A percentile compares a stretch with the other conserved stretches of the same genome.
Evolutionary conservation across 2,888 invertebrate species (phyloP).

Genomic region (Sinelater perroti): DNA sequence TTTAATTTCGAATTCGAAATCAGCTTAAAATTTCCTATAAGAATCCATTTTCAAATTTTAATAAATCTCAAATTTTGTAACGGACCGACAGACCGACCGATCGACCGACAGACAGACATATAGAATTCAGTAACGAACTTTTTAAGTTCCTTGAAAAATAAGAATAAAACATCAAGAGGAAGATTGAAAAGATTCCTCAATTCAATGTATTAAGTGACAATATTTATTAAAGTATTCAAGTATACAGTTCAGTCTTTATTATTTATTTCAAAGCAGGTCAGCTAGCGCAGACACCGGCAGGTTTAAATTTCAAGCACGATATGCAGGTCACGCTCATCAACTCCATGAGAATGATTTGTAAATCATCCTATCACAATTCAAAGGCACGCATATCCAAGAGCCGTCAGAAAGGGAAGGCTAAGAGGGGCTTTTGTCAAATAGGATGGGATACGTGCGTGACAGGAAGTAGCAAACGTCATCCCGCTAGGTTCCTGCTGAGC

Average conservation of each 20-base stretch:
- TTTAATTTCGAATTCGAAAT: neutral
- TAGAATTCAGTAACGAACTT: no score
- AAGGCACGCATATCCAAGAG: slow-evolving; percentile 14
- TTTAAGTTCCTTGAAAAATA: no score
- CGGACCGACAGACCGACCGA: no score
- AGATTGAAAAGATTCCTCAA: neutral
- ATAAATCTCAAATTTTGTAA: no score
- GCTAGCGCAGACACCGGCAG: no score
- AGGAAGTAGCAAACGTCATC: slow-evolving; percentile 20
- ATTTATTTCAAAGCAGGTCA: no score
- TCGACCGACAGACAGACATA: no score
- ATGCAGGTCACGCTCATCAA: slow-evolving; percentile 6
- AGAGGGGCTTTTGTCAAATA: slow-evolving; percentile 20
- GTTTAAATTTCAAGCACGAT: slow-evolving; percentile 1
- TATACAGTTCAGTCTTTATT: no score
- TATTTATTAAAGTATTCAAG: no score
- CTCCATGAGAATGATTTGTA: slow-evolving; percentile 10
- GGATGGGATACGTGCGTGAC: slow-evolving; percentile 20
- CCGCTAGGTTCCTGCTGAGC: slow-evolving; percentile 15
- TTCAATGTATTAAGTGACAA: no score
- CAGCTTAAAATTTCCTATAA: no score
- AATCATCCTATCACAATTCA: slow-evolving; percentile 19
- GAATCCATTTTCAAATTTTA: no score
- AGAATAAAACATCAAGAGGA: neutral
- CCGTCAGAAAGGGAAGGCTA: slow-evolving; percentile 11